Percentiles rank a stretch among this genome's conserved stretches.
phyloP scores from a whole-genome alignment of 2,888 invertebrate species.

The Torymus texanus region DNA sequence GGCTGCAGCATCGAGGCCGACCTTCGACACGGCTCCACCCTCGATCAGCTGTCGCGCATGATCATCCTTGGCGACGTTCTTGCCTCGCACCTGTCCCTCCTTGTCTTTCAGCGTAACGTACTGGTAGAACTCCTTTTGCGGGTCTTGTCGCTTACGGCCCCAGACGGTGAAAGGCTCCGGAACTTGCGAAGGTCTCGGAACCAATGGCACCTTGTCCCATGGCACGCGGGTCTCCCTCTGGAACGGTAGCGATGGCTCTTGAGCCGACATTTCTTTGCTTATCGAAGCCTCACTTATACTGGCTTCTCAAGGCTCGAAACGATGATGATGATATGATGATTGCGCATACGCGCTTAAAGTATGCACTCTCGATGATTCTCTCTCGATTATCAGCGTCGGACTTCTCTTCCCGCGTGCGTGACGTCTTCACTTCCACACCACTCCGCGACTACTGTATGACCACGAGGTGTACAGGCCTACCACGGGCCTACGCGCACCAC shows the following conservation, averaged over 20 bases:
- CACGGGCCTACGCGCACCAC: not conserved
- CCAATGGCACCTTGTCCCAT: constrained; percentile 92
- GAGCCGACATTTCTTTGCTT: constrained; percentile 23
- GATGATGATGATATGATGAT: too few relatives aligned
- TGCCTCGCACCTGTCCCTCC: constrained; percentile 69
- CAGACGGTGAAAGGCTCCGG: constrained; percentile 90
- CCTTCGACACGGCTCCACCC: constrained; percentile 70
- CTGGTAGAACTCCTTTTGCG: constrained; percentile 72
- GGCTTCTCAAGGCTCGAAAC: too few relatives aligned
- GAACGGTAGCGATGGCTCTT: constrained; percentile 73
- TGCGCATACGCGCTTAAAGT: too few relatives aligned
- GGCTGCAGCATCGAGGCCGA: constrained; percentile 71
- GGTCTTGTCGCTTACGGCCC: constrained; percentile 79
- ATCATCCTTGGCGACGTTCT: constrained; percentile 69
- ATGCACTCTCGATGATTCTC: constrained; percentile 22
- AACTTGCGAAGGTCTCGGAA: constrained; percentile 89
- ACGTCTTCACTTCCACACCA: constrained; percentile 70
- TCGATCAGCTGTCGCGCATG: constrained; percentile 71
- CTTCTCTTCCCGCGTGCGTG: constrained; percentile 45
- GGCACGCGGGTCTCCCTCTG: constrained; percentile 86
- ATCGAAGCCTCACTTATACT: too few relatives aligned
- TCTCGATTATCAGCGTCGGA: constrained; percentile 33
- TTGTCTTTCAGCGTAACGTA: constrained; percentile 69
- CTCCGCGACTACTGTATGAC: constrained; percentile 61
- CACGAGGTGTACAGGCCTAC: constrained; percentile 36